Percentiles rank a stretch among this genome's conserved stretches.
Conservation (phyloP, 2,113 vertebrate species). For the Caranx ignobilis region DNA sequence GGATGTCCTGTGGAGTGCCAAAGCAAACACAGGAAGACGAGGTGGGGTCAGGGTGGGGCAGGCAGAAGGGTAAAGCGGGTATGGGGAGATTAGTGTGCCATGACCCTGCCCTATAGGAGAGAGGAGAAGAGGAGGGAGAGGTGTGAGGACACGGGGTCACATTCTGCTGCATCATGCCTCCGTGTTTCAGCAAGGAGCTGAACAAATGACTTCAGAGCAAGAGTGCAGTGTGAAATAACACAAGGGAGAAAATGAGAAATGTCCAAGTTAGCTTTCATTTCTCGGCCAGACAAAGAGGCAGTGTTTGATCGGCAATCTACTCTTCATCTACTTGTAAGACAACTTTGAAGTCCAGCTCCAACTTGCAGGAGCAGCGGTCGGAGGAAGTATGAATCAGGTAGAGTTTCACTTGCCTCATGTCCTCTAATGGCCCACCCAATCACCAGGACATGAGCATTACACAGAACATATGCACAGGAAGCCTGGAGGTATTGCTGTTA, state of each 20-base stretch:
- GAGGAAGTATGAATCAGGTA: slow-evolving; percentile 70
- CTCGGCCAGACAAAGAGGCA: slow-evolving; percentile 16
- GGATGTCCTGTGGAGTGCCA: slow-evolving; percentile 76
- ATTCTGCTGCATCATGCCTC: slow-evolving; percentile 67
- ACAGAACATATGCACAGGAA: slow-evolving; percentile 81
- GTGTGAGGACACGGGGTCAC: slow-evolving; percentile 50
- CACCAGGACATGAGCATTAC: slow-evolving; percentile 72
- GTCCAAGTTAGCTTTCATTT: slow-evolving; percentile 29
- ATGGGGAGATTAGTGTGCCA: slow-evolving; percentile 70
- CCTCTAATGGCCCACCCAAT: slow-evolving; percentile 76
- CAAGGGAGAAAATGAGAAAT: slow-evolving; percentile 21
- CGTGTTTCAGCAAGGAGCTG: slow-evolving; percentile 23
- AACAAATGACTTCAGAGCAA: slow-evolving; percentile 25
- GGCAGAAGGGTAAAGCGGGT: slow-evolving; percentile 56
- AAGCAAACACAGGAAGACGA: slow-evolving; percentile 73
- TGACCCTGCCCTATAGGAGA: slow-evolving; percentile 59
- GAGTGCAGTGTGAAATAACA: slow-evolving; percentile 28
- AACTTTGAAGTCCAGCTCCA: slow-evolving; percentile 63
- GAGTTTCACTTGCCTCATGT: slow-evolving; percentile 76
- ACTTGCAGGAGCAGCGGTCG: slow-evolving; percentile 48
- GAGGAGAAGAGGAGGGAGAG: slow-evolving; percentile 22
- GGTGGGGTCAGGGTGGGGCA: slow-evolving; percentile 72
- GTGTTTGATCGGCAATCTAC: slow-evolving; percentile 21
- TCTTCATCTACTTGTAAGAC: slow-evolving; percentile 33
- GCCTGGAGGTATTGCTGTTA: slow-evolving; percentile 79